Base-by-base conservation (phyloP, 2,888 invertebrate genomes). In the Fragum fragum region DNA sequence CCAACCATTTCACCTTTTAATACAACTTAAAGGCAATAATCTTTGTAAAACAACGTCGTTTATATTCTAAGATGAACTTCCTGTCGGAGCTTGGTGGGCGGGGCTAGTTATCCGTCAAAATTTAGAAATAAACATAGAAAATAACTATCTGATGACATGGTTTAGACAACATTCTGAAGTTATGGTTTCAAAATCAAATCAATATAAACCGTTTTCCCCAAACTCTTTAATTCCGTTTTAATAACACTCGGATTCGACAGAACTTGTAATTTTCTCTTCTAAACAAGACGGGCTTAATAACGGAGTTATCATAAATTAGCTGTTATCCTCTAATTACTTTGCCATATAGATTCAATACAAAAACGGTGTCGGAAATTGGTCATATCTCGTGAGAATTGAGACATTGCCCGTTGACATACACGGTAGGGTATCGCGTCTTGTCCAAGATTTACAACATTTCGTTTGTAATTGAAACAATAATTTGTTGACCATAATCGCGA, bases 391-490 rank as follows among this genome's bases (percentile, higher is more conserved):
- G 57, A 26, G 28, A 57, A 57, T 57, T 57, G 11, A 23, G 7
- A 2, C 57, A 57, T 28, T 28, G 26, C 57, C 57, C 57, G 57
- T 57, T 57, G 57, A 57, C 57, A 57, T 11, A 3, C 57, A 3
- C 57, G 7, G 26, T 14, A n/a, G 57, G 57, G 23, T 5, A 11
- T 2, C 57, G n/a, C n/a, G 57, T 21, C 57, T 57, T 28, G 57
- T 28, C 26, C 23, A 14, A 57, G 57, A 57, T 57, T 57, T 57
- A 57, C 57, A 21, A n/a, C 57, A 57, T 57, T 57, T 57, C 57
- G 57, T 57, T 57, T 57, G 23, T 28, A 57, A 57, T 57, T 57
- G 23, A 28, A 57, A 57, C 23, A 28, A 28, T 57, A 57, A 26
- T 28, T 57, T 28, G 14, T 28, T 23, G 26, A 23, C 57, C 26